Conservation (phyloP, 2,113 vertebrate species). For the Lepus timidus region DNA sequence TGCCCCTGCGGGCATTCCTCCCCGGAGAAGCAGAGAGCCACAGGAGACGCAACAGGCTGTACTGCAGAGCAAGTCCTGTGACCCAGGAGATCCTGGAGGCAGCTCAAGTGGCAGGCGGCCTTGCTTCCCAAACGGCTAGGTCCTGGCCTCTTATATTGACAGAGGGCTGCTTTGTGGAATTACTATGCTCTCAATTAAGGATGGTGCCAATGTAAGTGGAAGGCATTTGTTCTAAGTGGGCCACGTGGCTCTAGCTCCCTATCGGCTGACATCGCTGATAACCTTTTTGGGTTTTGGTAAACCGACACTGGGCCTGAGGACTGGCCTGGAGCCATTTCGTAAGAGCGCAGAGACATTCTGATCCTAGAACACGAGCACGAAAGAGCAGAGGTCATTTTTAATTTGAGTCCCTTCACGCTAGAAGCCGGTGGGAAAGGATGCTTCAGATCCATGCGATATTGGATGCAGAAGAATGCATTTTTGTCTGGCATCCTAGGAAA, state of each 20-base stretch:
- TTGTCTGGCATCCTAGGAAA: slow-evolving; percentile 1
- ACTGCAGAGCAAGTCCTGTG: neutral
- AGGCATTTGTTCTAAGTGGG: neutral
- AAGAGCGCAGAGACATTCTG: slow-evolving; percentile 4
- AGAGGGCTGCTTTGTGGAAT: neutral
- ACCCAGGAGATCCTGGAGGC: neutral
- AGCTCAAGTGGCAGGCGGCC: neutral
- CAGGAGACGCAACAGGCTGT: neutral
- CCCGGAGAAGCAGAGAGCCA: slow-evolving; percentile 44
- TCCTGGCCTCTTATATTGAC: neutral
- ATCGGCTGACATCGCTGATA: neutral
- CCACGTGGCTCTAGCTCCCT: neutral
- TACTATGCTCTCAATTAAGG: neutral
- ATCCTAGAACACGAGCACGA: slow-evolving; percentile 33
- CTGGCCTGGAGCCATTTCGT: neutral
- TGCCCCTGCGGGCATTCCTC: neutral
- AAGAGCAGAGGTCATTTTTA: neutral
- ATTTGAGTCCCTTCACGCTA: slow-evolving; percentile 36
- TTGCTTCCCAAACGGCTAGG: neutral
- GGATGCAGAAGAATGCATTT: neutral
- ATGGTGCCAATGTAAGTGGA: neutral
- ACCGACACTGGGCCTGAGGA: neutral
- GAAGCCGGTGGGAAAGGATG: slow-evolving; percentile 26
- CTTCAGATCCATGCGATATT: slow-evolving; percentile 26
- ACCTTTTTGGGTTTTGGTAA: neutral